Evolutionary conservation across 2,888 invertebrate genomes (phyloP).

Genomic region (Noctua pronuba): DNA sequence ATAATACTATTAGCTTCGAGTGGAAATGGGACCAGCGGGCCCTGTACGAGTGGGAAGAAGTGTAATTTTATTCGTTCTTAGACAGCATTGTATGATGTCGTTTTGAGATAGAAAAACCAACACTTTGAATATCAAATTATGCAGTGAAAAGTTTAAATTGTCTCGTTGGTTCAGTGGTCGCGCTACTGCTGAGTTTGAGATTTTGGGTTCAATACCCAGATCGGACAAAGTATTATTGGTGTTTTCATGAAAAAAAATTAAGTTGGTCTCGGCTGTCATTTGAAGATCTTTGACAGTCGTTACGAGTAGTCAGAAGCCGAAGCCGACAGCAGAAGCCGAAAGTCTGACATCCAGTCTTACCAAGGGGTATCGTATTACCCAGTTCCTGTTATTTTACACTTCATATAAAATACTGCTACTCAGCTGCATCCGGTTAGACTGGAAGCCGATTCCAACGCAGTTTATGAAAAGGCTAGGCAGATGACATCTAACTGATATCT

Average conservation of each 20-base stretch:
- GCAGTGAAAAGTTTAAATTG: neutral
- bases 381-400: no score
- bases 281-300: no score
- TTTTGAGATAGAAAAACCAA: slow-evolving; percentile 4
- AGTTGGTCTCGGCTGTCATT: no score
- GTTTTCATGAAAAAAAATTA: neutral
- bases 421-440: no score
- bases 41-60: slow-evolving; percentile 4
- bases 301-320: no score
- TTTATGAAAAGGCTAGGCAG: no score
- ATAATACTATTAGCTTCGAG: neutral
- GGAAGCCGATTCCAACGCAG: no score
- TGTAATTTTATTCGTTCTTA: slow-evolving; percentile 41
- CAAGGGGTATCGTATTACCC: no score
- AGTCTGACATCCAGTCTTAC: no score
- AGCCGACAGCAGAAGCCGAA: no score
- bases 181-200: neutral
- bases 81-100: slow-evolving; percentile 13
- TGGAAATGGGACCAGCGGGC: slow-evolving; percentile 10
- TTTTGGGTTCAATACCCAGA: neutral
- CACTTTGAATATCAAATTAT: neutral
- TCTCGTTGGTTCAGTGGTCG: neutral
- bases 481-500: neutral
- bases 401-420: no score
- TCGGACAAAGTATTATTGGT: neutral